Base-by-base conservation (phyloP, 2,113 vertebrate species). In the Trichechus manatus region DNA sequence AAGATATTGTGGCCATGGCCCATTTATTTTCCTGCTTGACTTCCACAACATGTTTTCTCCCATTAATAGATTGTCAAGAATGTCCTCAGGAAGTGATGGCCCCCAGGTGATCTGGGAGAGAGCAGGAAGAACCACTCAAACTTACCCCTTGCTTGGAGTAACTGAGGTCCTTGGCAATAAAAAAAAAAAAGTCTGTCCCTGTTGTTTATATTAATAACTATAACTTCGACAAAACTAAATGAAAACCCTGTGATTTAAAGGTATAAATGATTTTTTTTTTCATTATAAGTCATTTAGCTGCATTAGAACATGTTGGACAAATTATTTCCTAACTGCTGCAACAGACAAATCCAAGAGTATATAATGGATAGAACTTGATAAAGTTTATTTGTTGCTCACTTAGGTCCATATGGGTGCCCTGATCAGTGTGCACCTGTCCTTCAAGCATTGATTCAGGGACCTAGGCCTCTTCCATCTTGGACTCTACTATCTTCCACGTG, bases 181-280 rank as follows among this genome's bases (percentile, higher is more conserved):
- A 20, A 47, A 42, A 88, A 64, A 53, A 33, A n/a, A n/a, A 91
- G 44, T 79, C 44, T 87, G 3, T 56, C 9, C 27, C 23, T 92
- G 0, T 72, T 83, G n/a, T 94, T 89, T 92, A 23, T 63, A 9
- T 79, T 56, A 50, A 79, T 66, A 83, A 23, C n/a, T 77, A 13
- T 56, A 82, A 68, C 78, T 96, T 86, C 78, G 39, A 53, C 63
- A 87, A 68, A 92, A 56, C 8, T 39, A 89, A 79, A 80, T 83
- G 50, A 91, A 86, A 95, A 42, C 23, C 1, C 50, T 92, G 23
- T 19, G 3, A 68, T 93, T 97, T 75, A 77, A 84, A 91, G 39
- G 36, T 85, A 20, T 39, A 27, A 39, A 27, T 61, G 59, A 61
- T 36, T 81, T n/a, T 50, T 47, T 42, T 78, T 56, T 19, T 1